phyloP scores from a whole-genome alignment of 2,888 invertebrate genomes.

The Protonemura montana region DNA sequence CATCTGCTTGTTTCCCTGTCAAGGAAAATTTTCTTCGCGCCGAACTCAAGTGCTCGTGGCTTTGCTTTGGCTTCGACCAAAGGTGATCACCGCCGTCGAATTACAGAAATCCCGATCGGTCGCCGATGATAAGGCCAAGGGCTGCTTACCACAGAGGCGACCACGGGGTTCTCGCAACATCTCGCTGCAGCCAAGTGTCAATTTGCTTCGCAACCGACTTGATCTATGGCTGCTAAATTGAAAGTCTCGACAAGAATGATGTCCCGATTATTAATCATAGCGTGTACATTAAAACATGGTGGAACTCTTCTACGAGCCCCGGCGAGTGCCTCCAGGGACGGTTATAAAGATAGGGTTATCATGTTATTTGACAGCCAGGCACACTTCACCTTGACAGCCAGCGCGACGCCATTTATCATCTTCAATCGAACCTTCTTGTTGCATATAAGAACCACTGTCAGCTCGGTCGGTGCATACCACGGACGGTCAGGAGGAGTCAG shows the following conservation, averaged over 20 bases:
- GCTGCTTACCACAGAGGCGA: background rate
- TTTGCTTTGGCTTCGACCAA: too few species aligned
- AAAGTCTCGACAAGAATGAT: constrained; percentile 39
- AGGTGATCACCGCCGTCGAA: background rate
- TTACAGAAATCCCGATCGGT: background rate
- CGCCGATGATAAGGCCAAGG: background rate
- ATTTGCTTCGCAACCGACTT: constrained; percentile 26
- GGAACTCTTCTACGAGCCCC: background rate
- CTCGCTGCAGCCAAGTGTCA: constrained; percentile 16
- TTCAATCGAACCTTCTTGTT: constrained; percentile 23
- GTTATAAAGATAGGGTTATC: constrained; percentile 30
- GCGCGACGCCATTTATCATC: constrained; percentile 33
- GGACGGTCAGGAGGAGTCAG: background rate
- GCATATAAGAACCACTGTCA: background rate
- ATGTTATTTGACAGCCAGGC: constrained; percentile 32
- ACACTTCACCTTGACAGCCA: constrained; percentile 32
- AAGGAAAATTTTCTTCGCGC: too few species aligned
- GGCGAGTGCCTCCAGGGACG: constrained; percentile 20
- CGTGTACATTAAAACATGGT: background rate
- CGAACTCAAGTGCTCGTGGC: too few species aligned
- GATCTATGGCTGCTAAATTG: constrained; percentile 39
- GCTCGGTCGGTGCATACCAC: background rate
- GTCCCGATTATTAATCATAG: constrained; percentile 33
- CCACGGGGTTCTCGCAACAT: background rate
- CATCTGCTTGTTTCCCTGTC: too few species aligned